A percentile compares a stretch with the other conserved stretches of the same genome.
Evolutionary conservation across 2,888 invertebrate species (phyloP).

Genomic region (Metalampra italica): DNA sequence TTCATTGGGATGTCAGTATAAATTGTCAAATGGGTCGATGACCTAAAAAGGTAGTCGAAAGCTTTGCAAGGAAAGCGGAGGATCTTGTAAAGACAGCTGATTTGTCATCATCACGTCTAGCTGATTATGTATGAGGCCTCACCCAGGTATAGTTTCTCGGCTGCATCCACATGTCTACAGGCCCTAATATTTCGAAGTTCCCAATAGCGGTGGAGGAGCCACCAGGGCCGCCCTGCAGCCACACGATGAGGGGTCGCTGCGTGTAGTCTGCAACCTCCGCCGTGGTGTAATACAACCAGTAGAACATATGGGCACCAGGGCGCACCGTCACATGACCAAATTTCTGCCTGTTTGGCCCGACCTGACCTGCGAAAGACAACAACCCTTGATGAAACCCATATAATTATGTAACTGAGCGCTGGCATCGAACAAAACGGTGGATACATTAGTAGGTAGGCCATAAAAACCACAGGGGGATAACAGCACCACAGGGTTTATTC

Average conservation of each 20-base stretch:
- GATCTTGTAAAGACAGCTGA: too few species aligned
- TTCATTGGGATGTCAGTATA: too few species aligned
- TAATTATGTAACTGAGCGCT: too few species aligned
- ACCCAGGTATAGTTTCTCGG: slow-evolving; percentile 88
- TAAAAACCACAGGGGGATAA: too few species aligned
- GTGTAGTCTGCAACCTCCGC: slow-evolving; percentile 78
- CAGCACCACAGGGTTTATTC: too few species aligned
- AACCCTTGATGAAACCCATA: neutral
- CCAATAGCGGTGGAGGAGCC: slow-evolving; percentile 89
- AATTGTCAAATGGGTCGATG: too few species aligned
- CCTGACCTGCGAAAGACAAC: slow-evolving; percentile 42
- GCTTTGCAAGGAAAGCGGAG: too few species aligned
- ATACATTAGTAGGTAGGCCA: too few species aligned
- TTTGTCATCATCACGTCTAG: too few species aligned
- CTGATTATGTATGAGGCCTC: slow-evolving; percentile 23
- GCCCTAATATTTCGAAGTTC: slow-evolving; percentile 92
- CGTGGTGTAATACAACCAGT: slow-evolving; percentile 90
- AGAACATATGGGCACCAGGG: slow-evolving; percentile 88
- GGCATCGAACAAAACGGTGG: too few species aligned
- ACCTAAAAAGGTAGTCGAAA: too few species aligned
- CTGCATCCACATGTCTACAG: slow-evolving; percentile 80
- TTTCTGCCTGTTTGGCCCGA: slow-evolving; percentile 82
- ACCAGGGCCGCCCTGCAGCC: slow-evolving; percentile 94
- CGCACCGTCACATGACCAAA: slow-evolving; percentile 87
- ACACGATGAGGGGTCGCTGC: slow-evolving; percentile 87